Percentiles rank a stretch among this genome's conserved stretches.
Conservation (phyloP, 2,113 vertebrate genomes). For the Scatophagus argus region DNA sequence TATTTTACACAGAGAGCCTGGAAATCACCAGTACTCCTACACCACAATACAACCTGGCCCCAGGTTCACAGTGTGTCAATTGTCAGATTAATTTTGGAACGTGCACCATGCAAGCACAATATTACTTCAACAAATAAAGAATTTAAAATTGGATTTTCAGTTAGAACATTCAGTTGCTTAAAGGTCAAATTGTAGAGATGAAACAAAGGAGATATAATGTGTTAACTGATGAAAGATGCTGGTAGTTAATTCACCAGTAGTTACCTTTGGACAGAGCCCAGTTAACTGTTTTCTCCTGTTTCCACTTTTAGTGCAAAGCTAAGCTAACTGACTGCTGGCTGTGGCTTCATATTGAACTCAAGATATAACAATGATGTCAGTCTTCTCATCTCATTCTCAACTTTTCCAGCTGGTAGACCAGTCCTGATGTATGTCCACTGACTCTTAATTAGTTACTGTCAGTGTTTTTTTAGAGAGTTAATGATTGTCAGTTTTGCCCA, state of each 20-base stretch:
- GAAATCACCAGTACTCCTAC: constrained; percentile 29
- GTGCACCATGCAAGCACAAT: background rate
- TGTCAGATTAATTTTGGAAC: background rate
- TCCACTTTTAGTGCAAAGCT: background rate
- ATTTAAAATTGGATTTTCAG: background rate
- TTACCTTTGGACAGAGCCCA: background rate
- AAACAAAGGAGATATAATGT: background rate
- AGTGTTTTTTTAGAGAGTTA: background rate
- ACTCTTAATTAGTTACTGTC: background rate
- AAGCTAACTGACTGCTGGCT: background rate
- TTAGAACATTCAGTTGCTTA: background rate
- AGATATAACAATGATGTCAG: background rate
- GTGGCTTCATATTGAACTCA: background rate
- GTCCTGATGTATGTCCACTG: background rate
- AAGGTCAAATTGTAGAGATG: background rate
- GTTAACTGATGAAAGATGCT: background rate
- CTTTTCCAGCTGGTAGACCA: background rate
- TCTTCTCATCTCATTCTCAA: background rate
- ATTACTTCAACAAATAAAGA: background rate
- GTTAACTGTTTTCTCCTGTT: too few relatives aligned
- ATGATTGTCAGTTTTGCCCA: background rate
- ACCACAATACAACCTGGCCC: background rate
- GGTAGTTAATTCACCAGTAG: background rate
- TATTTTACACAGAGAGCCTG: background rate
- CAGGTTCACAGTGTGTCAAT: constrained; percentile 1